Conservation (phyloP, 2,113 vertebrate species). For the Nerophis ophidion region DNA sequence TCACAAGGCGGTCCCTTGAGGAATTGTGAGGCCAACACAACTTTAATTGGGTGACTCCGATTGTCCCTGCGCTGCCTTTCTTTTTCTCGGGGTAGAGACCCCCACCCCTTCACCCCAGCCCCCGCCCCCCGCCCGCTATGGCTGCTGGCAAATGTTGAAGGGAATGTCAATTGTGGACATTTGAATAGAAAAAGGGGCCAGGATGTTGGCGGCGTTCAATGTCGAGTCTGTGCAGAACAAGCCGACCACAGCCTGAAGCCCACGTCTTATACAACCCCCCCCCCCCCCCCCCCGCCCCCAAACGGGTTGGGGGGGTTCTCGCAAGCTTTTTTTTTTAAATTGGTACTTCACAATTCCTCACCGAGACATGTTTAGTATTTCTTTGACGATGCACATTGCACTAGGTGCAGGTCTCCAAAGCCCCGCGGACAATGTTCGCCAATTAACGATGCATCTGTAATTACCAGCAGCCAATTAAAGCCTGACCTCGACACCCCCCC, state of each 20-base stretch:
- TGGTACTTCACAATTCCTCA: background rate
- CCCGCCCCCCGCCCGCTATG: background rate
- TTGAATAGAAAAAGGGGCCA: constrained; percentile 18
- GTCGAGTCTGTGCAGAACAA: constrained; percentile 5
- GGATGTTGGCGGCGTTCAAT: constrained; percentile 4
- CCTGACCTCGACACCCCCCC: constrained; percentile 54
- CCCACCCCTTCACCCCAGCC: too few relatives aligned
- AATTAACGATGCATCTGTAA: constrained; percentile 64
- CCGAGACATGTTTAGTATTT: background rate
- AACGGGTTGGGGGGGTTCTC: too few relatives aligned
- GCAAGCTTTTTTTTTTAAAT: background rate
- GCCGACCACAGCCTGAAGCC: background rate
- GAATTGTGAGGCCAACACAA: constrained; percentile 62
- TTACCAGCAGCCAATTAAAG: constrained; percentile 65
- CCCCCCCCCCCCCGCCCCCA: too few relatives aligned
- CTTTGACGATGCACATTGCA: constrained; percentile 26
- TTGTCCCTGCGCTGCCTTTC: constrained; percentile 51
- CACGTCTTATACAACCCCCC: too few relatives aligned
- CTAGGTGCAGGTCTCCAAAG: constrained; percentile 44
- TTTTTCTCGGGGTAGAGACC: constrained; percentile 23
- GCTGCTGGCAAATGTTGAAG: constrained; percentile 41
- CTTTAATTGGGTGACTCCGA: constrained; percentile 71
- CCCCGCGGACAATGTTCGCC: constrained; percentile 51
- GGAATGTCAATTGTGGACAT: constrained; percentile 28
- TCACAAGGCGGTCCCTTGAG: constrained; percentile 75